Conservation (phyloP, 2,113 vertebrate species). For the Microcebus murinus region DNA sequence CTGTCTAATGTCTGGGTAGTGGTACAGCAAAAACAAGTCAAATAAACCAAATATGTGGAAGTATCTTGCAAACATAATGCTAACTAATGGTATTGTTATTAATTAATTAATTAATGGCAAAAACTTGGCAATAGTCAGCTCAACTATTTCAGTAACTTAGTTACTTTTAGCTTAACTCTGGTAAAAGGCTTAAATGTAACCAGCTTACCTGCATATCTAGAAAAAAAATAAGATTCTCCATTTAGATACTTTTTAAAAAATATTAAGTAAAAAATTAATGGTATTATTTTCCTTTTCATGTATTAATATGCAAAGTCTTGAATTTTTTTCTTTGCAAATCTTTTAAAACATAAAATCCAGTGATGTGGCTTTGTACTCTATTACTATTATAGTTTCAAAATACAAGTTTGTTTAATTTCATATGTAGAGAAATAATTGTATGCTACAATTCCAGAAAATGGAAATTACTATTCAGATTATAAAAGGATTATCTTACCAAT, state of each 20-base stretch:
- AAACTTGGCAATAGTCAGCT: background rate
- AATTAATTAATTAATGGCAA: background rate
- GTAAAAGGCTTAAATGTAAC: background rate
- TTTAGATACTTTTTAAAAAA: background rate
- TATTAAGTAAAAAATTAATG: conserved; percentile 9
- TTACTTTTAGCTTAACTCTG: conserved; percentile 19
- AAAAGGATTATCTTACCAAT: background rate
- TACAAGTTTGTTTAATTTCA: conserved; percentile 14
- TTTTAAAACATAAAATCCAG: conserved; percentile 24
- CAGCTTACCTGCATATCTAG: background rate
- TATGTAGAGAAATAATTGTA: background rate
- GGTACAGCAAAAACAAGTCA: background rate
- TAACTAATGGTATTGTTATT: background rate
- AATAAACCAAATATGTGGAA: background rate
- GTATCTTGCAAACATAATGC: background rate
- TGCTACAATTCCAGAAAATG: background rate
- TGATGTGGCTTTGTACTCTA: background rate
- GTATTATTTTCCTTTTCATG: background rate
- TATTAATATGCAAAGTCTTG: conserved; percentile 19
- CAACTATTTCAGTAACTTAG: conserved; percentile 24
- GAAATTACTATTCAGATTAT: conserved; percentile 18
- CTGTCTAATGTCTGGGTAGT: background rate
- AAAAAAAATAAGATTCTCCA: conserved; percentile 27
- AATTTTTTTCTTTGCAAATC: background rate
- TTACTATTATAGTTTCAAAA: background rate